Evolutionary conservation across 1,140 invertebrate species (phyloP), one percentile per base, ranked within the genome.

Genomic region (Neuroterus valhalla): DNA sequence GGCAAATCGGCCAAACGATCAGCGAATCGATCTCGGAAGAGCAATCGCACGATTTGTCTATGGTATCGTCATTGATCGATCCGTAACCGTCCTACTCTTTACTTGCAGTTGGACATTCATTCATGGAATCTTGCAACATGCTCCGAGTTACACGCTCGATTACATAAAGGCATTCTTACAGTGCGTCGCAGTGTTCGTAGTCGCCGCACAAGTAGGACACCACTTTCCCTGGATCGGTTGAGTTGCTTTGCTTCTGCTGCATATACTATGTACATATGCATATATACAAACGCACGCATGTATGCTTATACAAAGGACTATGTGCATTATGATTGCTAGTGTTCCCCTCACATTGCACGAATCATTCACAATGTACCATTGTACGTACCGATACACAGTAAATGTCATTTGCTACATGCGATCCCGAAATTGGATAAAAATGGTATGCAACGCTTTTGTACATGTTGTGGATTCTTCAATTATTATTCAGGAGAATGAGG

Each of bases 111-210:
- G 67, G 74, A 77, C 76, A 82, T 81, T 83, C 82, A 85, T 85
- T 83, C 82, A 83, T 84, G 75, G 76, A 83, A 81, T 80, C 80
- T 83, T 83, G 79, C 81, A 78, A 85, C 82, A 82, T 74, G 75
- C 74, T 81, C 74, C 66, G 55, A 76, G 76, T 81, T 80, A 82
- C 78, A 82, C 80, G 79, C 79, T 82, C 78, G 82, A 84, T 86
- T 86, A 85, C 83, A 82, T 85, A 86, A 86, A 86, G 72, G 69
- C 71, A 74, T 55, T 45, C 73, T 77, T 71, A 48, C n/a, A 72
- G 74, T 78, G 71, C 73, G 62, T 43, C 77, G 76, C 70, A 68
- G 75, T 52, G 21, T 70, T 67, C 31, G 75, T 68, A n/a, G 62
- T 38, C 48, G 69, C 68, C 70, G 68, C 74, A 79, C 80, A 85